Evolutionary conservation across 1,140 invertebrate genomes (phyloP).

Genomic region (Lasioglossum albipes): DNA sequence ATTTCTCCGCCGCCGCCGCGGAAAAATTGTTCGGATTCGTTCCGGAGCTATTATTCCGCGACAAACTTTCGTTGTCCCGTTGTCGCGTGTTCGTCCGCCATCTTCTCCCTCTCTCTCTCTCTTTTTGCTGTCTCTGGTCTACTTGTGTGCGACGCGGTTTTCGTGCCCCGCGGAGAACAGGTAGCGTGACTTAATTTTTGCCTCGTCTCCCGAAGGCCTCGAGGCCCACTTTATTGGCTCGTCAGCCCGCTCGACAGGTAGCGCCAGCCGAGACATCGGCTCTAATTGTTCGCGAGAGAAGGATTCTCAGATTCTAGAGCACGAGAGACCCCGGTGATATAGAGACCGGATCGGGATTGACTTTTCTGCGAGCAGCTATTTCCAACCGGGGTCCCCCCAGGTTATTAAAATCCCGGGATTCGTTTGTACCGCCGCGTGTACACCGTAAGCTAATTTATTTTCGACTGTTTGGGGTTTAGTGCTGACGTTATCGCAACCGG

Average conservation of each 20-base stretch:
- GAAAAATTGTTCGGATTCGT: slow-evolving; percentile 3
- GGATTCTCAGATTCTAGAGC: slow-evolving; percentile 8
- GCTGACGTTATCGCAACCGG: too few relatives aligned
- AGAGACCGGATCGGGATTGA: too few relatives aligned
- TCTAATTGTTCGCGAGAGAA: slow-evolving; percentile 5
- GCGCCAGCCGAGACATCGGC: neutral
- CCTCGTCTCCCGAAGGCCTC: slow-evolving; percentile 11
- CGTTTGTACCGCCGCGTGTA: too few relatives aligned
- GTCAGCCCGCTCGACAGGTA: slow-evolving; percentile 28
- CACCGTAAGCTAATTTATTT: too few relatives aligned
- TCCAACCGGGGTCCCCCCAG: too few relatives aligned
- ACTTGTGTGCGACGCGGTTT: neutral
- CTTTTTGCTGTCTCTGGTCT: too few relatives aligned
- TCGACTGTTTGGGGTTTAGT: too few relatives aligned
- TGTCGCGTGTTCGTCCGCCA: neutral
- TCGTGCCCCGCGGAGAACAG: slow-evolving; percentile 25
- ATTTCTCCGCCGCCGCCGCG: slow-evolving; percentile 10
- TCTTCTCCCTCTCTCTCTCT: too few relatives aligned
- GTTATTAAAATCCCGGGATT: too few relatives aligned
- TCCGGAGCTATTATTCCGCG: too few relatives aligned
- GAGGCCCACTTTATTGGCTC: slow-evolving; percentile 31
- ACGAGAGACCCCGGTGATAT: neutral
- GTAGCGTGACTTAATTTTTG: slow-evolving; percentile 46
- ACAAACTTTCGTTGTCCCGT: neutral
- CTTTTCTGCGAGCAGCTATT: too few relatives aligned